Conservation (phyloP, 2,797 vertebrate species). For the Tokudaia tokunoshimensis region DNA sequence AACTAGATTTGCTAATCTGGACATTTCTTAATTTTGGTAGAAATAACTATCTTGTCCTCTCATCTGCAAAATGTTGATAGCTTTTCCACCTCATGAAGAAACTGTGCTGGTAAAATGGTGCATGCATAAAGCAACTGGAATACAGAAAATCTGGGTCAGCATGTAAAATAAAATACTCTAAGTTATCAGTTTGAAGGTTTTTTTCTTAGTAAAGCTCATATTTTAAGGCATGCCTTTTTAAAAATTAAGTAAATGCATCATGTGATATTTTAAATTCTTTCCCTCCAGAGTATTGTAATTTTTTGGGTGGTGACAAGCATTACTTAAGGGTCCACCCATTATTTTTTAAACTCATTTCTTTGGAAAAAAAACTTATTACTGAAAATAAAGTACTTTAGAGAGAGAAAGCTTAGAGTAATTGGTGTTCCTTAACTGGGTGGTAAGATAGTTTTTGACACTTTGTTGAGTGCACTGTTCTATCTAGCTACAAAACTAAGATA, state of each 20-base stretch:
- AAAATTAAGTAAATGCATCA: background rate
- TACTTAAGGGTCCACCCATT: slow-evolving; percentile 2
- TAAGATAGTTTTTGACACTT: background rate
- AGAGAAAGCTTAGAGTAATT: background rate
- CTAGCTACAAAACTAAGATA: background rate
- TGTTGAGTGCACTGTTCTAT: slow-evolving; percentile 22
- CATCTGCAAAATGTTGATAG: background rate
- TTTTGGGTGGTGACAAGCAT: background rate
- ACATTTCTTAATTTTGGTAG: slow-evolving; percentile 1
- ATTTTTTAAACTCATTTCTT: background rate
- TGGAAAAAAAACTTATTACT: background rate
- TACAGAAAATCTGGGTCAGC: background rate
- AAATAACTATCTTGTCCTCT: background rate
- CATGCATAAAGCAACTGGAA: background rate
- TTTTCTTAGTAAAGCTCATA: background rate
- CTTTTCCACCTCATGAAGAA: background rate
- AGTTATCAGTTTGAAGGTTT: background rate
- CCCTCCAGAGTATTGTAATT: slow-evolving; percentile 23
- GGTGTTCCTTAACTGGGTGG: background rate
- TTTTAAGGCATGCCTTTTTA: background rate
- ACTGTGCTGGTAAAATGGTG: background rate
- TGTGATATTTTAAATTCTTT: background rate
- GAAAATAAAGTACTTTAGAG: slow-evolving; percentile 22
- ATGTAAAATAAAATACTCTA: slow-evolving; percentile 9
- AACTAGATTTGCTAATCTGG: background rate